A percentile compares a stretch with the other conserved stretches of the same genome.
These are phyloP conservation scores for Drosophila kanekoi DNA, from an alignment of 2,888 invertebrate species.

Conservation along the genomic window DNA sequence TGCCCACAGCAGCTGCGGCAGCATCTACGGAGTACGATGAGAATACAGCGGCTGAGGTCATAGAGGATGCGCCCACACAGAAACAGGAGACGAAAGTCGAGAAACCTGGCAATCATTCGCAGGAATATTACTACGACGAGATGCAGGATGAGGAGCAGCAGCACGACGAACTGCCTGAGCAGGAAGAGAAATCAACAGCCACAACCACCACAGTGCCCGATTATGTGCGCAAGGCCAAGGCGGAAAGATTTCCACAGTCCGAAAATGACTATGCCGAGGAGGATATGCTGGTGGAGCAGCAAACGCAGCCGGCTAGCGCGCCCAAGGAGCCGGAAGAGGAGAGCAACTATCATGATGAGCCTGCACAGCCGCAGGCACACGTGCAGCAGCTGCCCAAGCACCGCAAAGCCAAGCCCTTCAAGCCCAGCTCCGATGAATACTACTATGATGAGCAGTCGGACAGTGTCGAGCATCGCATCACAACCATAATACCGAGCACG, in stretches of 20 bases:
- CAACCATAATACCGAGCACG: slow-evolving; percentile 21
- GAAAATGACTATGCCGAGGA: slow-evolving; percentile 67
- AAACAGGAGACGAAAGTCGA: slow-evolving; percentile 38
- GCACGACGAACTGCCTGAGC: slow-evolving; percentile 24
- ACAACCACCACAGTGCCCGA: slow-evolving; percentile 79
- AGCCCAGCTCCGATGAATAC: slow-evolving; percentile 74
- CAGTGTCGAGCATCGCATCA: slow-evolving; percentile 14
- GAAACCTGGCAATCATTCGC: slow-evolving; percentile 17
- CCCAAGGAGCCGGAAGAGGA: slow-evolving; percentile 18
- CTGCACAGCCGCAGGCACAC: slow-evolving; percentile 64
- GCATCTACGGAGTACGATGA: slow-evolving; percentile 38
- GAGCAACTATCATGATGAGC: slow-evolving; percentile 45
- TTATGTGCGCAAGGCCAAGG: slow-evolving; percentile 78
- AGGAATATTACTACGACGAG: slow-evolving; percentile 63
- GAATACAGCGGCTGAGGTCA: slow-evolving; percentile 41
- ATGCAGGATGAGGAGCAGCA: slow-evolving; percentile 48
- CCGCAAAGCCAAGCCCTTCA: slow-evolving; percentile 47
- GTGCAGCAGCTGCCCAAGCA: slow-evolving; percentile 58
- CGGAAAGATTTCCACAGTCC: slow-evolving; percentile 56
- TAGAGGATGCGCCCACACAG: slow-evolving; percentile 53
- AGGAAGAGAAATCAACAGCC: slow-evolving; percentile 9
- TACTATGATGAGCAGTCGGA: slow-evolving; percentile 75
- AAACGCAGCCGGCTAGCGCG: slow-evolving; percentile 34
- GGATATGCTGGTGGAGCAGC: slow-evolving; percentile 47
- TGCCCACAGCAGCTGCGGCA: background rate